A percentile compares a stretch with the other conserved stretches of the same genome.
These are phyloP conservation scores for Nematostella vectensis DNA, from an alignment of 92 coral and sea anemone genomes.

Conservation along the genomic window DNA sequence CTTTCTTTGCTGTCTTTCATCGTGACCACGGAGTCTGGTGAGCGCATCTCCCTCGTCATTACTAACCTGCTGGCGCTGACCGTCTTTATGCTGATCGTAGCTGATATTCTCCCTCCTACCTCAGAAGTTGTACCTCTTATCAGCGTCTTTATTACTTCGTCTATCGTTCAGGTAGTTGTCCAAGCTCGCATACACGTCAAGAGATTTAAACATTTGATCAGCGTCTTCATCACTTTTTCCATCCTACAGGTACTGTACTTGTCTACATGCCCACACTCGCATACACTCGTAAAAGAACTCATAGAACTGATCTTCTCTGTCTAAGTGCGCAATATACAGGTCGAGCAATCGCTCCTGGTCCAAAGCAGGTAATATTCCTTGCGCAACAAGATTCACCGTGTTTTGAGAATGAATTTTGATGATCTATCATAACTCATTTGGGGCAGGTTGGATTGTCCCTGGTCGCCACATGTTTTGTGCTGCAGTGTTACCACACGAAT, in stretches of 20 bases:
- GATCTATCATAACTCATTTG: background rate
- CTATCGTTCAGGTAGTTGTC: conserved; percentile 69
- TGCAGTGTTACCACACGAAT: conserved; percentile 74
- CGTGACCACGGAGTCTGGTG: conserved; percentile 87
- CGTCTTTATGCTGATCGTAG: conserved; percentile 81
- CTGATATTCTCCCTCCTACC: conserved; percentile 81
- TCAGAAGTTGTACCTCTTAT: conserved; percentile 90
- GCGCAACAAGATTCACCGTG: too few species aligned
- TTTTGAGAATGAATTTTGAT: too few species aligned
- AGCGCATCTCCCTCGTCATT: conserved; percentile 80
- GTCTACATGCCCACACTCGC: too few species aligned
- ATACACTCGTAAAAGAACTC: too few species aligned
- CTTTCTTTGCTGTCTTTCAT: conserved; percentile 75
- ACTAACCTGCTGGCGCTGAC: conserved; percentile 83
- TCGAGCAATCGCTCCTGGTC: too few species aligned
- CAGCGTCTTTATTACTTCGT: conserved; percentile 67
- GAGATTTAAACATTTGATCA: too few species aligned
- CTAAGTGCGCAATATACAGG: too few species aligned
- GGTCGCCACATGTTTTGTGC: conserved; percentile 77
- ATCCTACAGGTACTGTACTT: too few species aligned
- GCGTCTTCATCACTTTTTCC: too few species aligned
- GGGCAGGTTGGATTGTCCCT: conserved; percentile 75
- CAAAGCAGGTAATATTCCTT: background rate
- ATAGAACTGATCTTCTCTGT: too few species aligned
- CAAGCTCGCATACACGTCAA: too few species aligned